Evolutionary conservation across 64 coral and sea anemone species (phyloP).

Genomic region (Cladopsammia gracilis): DNA sequence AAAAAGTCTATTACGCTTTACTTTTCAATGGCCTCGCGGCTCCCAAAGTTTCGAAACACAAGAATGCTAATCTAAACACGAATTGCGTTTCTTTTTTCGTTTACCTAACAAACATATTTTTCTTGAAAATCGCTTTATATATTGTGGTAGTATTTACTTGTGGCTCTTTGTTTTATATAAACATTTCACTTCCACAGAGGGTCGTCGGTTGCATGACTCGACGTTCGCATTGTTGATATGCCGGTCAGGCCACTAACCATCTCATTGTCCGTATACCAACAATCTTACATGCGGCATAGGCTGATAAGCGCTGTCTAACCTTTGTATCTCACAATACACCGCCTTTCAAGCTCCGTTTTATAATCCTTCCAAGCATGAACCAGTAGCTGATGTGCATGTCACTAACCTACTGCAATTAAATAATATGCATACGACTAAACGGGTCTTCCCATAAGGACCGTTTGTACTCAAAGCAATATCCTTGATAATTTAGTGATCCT

Average conservation of each 20-base stretch:
- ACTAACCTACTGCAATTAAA: not conserved
- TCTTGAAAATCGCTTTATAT: conserved; percentile 56
- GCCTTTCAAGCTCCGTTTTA: not conserved
- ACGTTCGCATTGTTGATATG: not conserved
- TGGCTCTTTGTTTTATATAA: conserved; percentile 56
- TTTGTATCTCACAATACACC: not conserved
- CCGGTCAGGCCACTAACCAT: not conserved
- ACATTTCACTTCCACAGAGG: conserved; percentile 61
- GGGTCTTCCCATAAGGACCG: not conserved
- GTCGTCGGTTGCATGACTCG: conserved; percentile 15
- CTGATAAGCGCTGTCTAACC: not conserved
- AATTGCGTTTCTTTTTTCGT: conserved; percentile 17
- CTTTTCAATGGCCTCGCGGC: not conserved
- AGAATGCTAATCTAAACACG: conserved; percentile 24
- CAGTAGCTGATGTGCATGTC: not conserved
- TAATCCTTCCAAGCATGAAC: no score
- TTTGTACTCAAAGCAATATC: not conserved
- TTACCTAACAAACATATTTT: conserved; percentile 63
- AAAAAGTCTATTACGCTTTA: not conserved
- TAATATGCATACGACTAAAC: not conserved
- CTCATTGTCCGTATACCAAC: not conserved
- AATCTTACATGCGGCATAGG: not conserved
- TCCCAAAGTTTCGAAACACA: conserved; percentile 13
- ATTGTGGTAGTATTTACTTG: conserved; percentile 57
- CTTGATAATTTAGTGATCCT: no score